phyloP scores from a whole-genome alignment of 2,888 invertebrate genomes.

The Coecobrya sp. region DNA sequence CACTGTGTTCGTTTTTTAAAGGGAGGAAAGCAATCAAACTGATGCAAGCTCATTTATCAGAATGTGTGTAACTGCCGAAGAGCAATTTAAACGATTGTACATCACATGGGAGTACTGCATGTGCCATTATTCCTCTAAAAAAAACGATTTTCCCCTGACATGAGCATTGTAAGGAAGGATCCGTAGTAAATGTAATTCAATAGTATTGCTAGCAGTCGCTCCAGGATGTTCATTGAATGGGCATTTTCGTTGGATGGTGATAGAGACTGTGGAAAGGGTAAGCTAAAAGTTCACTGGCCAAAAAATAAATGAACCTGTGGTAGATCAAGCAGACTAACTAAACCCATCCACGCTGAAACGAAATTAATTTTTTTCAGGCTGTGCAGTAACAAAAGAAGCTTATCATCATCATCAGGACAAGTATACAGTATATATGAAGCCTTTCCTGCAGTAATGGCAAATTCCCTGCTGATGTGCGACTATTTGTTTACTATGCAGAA shows the following conservation, averaged over 20 bases:
- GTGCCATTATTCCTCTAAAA: conserved; percentile 42
- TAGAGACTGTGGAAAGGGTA: neutral
- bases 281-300: conserved; percentile 50
- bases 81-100: conserved; percentile 66
- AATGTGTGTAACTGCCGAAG: conserved; percentile 63
- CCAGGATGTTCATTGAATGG: conserved; percentile 34
- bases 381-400: conserved; percentile 29
- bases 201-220: neutral
- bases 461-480: conserved; percentile 14
- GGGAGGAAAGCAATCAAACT: conserved; percentile 65
- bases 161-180: conserved; percentile 26
- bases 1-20: conserved; percentile 19
- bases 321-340: conserved; percentile 63
- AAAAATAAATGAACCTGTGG: conserved; percentile 67
- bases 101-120: conserved; percentile 50
- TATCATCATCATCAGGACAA: conserved; percentile 30
- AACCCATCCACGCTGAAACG: conserved; percentile 49
- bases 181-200: conserved; percentile 13
- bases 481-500: conserved; percentile 35
- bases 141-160: conserved; percentile 30
- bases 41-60: conserved; percentile 76
- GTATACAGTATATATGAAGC: neutral
- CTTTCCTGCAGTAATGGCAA: neutral
- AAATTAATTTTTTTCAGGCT: conserved; percentile 63
- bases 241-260: neutral